Conservation (phyloP, 2,113 vertebrate species). For the Syngnathus typhle region DNA sequence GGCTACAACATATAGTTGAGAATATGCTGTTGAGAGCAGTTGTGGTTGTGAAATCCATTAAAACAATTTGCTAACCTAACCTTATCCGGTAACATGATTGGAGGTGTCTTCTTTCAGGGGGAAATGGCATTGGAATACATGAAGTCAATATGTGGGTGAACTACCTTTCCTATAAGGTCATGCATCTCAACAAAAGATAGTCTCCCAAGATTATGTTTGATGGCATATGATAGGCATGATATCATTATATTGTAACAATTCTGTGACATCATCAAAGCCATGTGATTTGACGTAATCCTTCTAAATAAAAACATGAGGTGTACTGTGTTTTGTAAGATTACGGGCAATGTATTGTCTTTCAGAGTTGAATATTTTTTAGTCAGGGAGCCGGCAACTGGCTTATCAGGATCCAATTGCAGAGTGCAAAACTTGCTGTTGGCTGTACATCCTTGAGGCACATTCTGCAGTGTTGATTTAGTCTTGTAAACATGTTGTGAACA, state of each 20-base stretch:
- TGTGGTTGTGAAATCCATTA: not conserved
- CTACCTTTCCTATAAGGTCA: not conserved
- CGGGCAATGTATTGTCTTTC: not conserved
- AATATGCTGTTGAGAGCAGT: not conserved
- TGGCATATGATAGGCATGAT: slow-evolving; percentile 4
- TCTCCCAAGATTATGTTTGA: not conserved
- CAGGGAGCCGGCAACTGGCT: not conserved
- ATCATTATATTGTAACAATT: not conserved
- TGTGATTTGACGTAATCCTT: slow-evolving; percentile 2
- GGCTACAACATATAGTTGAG: not conserved
- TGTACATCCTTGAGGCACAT: not conserved
- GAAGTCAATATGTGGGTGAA: not conserved
- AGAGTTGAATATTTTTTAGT: not conserved
- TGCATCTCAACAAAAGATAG: not conserved
- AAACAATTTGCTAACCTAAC: slow-evolving; percentile 3
- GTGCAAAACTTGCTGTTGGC: not conserved
- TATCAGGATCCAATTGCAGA: not conserved
- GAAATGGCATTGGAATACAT: not conserved
- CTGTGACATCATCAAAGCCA: slow-evolving; percentile 8
- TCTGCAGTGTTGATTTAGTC: slow-evolving; percentile 4
- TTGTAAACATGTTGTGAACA: not conserved
- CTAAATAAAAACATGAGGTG: not conserved
- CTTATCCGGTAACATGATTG: slow-evolving; percentile 7
- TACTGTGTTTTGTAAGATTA: not conserved
- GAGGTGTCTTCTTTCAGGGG: not conserved